Base-by-base conservation (phyloP, 1,140 invertebrate genomes). In the Drosophila dunni region DNA sequence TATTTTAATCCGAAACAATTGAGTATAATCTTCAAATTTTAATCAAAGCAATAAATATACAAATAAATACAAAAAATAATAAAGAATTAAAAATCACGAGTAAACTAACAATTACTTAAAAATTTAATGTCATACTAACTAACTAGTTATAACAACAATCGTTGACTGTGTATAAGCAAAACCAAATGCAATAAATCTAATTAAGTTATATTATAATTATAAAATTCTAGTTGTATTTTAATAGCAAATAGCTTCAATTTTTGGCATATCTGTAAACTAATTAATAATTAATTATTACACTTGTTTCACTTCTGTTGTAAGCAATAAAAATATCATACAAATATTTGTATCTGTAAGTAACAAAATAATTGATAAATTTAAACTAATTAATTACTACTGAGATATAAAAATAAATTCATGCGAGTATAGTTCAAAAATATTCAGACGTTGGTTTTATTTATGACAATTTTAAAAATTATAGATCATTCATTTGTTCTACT, bases 161-260 rank as follows among this genome's bases (percentile, higher is more conserved):
- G 78, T 74, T 86, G 72, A 86, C 79, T 79, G 76, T 76, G 82
- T 75, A 48, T 73, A 75, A 48, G 24, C 68, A 70, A 75, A 84
- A 65, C 68, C 68, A 89, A 89, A 89, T 78, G 78, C 53, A 84
- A 89, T 80, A 79, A 67, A 70, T 70, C 46, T 73, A 79, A 36
- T 70, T 65, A 50, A 64, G 66, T 77, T 65, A 82, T 65, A 46
- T 29, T 29, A 29, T 3, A 29, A 46, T 29, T 29, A 29, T 29
- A 29, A 29, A 79, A 33, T 65, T 74, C 42, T 74, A 75, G 44
- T 57, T 63, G 54, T 75, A 75, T 58, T 29, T 65, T 56, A 56
- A 20, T 40, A 56, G 34, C 15, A 20, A 71, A 60, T 75, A 71
- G 73, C 68, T 53, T 58, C 50, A 70, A 75, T 60, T 34, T 75